These are phyloP conservation scores for Drosophila trichaetosa DNA, from an alignment of 2,888 invertebrate genomes.

Conservation along the genomic window DNA sequence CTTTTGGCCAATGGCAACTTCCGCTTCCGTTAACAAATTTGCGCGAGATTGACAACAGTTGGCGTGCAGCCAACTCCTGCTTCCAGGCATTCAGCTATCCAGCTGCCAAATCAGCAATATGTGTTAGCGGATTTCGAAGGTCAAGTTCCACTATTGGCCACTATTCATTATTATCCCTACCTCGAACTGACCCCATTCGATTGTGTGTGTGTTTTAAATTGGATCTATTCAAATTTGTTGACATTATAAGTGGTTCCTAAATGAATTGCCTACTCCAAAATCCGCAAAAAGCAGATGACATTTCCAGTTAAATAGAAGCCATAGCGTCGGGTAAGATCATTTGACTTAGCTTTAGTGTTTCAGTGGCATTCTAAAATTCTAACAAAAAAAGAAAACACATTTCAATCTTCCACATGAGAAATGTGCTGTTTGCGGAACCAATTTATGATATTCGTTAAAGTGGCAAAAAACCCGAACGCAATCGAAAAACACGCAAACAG, in stretches of 20 bases:
- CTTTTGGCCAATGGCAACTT: constrained; percentile 40
- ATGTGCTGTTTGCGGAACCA: constrained; percentile 76
- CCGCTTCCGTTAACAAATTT: constrained; percentile 48
- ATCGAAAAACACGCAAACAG: constrained; percentile 21
- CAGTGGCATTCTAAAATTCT: constrained; percentile 22
- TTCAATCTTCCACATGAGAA: constrained; percentile 81
- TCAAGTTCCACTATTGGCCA: neutral
- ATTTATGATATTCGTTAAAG: constrained; percentile 80
- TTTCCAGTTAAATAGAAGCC: neutral
- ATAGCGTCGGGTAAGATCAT: neutral
- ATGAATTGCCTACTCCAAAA: neutral
- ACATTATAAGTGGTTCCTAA: neutral
- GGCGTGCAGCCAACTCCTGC: constrained; percentile 14
- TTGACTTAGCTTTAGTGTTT: constrained; percentile 3
- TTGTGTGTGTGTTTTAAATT: neutral
- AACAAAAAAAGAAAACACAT: constrained; percentile 59
- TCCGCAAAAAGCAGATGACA: neutral
- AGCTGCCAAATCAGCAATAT: neutral
- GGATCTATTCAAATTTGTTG: neutral
- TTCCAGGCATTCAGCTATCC: constrained; percentile 3
- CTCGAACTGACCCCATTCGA: neutral
- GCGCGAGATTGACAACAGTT: constrained; percentile 35
- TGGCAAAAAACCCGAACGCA: constrained; percentile 37
- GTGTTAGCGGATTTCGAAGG: neutral
- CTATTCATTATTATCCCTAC: neutral